These are phyloP conservation scores for Coremacera marginata DNA, from an alignment of 2,888 invertebrate species.

Conservation along the genomic window DNA sequence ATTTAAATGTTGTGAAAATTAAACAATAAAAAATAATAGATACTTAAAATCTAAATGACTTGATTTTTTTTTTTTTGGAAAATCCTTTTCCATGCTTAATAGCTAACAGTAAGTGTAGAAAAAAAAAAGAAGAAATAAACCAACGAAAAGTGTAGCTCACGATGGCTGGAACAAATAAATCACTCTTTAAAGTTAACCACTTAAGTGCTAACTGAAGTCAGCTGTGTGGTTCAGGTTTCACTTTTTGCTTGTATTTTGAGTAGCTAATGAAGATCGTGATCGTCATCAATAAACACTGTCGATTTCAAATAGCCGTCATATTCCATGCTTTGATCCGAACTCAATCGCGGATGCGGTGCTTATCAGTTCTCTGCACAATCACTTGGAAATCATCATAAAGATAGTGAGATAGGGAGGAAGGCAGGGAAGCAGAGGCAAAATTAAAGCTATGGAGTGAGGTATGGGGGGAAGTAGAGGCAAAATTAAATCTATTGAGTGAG, in stretches of 20 bases:
- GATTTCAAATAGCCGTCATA: slow-evolving; percentile 42
- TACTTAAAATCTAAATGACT: not conserved
- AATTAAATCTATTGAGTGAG: not conserved
- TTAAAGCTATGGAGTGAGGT: not conserved
- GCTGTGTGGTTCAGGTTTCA: not conserved
- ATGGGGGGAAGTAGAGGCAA: not conserved
- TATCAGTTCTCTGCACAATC: not conserved
- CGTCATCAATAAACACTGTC: slow-evolving; percentile 48
- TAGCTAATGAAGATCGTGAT: slow-evolving; percentile 9
- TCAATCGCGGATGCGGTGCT: not conserved
- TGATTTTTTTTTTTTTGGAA: too few relatives aligned
- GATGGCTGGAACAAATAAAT: not conserved
- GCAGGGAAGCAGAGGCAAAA: not conserved
- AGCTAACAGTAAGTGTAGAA: too few relatives aligned
- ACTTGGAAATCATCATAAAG: not conserved
- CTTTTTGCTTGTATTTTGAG: not conserved
- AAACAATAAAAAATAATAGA: not conserved
- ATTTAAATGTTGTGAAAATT: slow-evolving; percentile 12
- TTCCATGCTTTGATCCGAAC: not conserved
- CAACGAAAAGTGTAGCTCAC: not conserved
- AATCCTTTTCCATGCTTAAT: too few relatives aligned
- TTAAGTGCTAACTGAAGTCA: too few relatives aligned
- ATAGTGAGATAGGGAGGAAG: too few relatives aligned
- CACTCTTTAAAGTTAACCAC: too few relatives aligned
- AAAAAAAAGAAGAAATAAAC: not conserved